phyloP scores from a whole-genome alignment of 2,888 invertebrate genomes.

The Dermolepida albohirtum region DNA sequence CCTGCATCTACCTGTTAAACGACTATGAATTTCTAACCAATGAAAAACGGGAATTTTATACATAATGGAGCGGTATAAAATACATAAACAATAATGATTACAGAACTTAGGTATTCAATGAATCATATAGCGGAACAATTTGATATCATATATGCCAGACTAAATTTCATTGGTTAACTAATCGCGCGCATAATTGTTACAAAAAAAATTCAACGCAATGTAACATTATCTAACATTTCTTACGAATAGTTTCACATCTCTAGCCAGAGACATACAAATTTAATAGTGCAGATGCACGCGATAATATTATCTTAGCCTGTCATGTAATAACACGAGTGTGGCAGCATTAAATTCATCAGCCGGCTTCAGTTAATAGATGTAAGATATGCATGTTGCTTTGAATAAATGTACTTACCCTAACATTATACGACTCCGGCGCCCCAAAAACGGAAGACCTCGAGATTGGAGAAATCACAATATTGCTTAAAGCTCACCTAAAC shows the following conservation, averaged over 20 bases:
- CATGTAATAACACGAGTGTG: conserved; percentile 13
- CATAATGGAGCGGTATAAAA: background rate
- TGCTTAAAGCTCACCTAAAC: conserved; percentile 43
- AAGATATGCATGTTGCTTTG: background rate
- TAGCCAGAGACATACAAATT: conserved; percentile 3
- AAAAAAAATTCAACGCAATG: conserved; percentile 9
- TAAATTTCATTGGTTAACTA: conserved; percentile 43
- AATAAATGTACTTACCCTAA: conserved; percentile 49
- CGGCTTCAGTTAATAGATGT: conserved; percentile 19
- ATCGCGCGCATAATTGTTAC: conserved; percentile 41
- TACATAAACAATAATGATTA: conserved; percentile 23
- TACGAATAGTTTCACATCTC: background rate
- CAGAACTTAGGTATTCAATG: conserved; percentile 7
- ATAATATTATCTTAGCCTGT: conserved; percentile 14
- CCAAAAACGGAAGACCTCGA: conserved; percentile 32
- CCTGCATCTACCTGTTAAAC: no score
- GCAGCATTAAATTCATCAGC: conserved; percentile 13
- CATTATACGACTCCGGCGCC: conserved; percentile 47
- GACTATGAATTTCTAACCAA: background rate
- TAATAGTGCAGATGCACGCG: conserved; percentile 3
- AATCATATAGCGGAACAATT: conserved; percentile 19
- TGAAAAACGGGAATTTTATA: background rate
- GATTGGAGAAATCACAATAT: conserved; percentile 39
- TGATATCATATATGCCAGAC: conserved; percentile 28
- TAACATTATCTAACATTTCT: conserved; percentile 23